Evolutionary conservation across 1,140 invertebrate genomes (phyloP).

Genomic region (Zaprionus tsacasi): DNA sequence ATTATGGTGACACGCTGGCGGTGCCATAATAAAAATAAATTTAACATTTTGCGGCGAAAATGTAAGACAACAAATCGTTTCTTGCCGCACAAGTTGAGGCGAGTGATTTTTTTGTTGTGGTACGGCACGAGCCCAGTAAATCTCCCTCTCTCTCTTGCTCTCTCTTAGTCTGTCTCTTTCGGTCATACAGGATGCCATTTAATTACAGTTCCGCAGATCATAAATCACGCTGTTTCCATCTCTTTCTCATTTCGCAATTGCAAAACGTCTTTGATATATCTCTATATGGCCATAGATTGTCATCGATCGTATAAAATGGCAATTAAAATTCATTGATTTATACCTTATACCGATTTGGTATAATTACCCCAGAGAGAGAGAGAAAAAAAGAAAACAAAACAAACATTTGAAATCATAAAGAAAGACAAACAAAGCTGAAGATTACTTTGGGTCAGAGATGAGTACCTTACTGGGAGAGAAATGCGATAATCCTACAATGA

Average conservation of each 20-base stretch:
- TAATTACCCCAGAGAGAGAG: not conserved
- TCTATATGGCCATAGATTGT: slow-evolving; percentile 4
- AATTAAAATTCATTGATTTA: slow-evolving; percentile 23
- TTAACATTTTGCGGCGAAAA: slow-evolving; percentile 42
- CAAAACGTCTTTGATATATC: slow-evolving; percentile 22
- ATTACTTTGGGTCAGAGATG: not conserved
- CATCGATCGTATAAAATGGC: slow-evolving; percentile 4
- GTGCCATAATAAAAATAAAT: slow-evolving; percentile 62
- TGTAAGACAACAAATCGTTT: slow-evolving; percentile 37
- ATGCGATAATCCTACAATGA: not conserved
- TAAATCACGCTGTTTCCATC: slow-evolving; percentile 54
- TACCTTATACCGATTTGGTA: not conserved
- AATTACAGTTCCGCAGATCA: slow-evolving; percentile 50
- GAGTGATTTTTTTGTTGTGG: slow-evolving; percentile 1
- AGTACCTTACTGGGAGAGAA: not conserved
- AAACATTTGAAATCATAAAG: not conserved
- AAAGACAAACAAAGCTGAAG: not conserved
- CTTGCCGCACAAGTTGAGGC: slow-evolving; percentile 13
- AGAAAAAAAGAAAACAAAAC: not conserved
- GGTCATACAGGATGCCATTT: slow-evolving; percentile 41
- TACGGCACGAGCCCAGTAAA: slow-evolving; percentile 49
- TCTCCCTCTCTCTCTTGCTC: not conserved
- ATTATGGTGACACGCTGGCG: slow-evolving; percentile 48
- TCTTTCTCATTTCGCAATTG: slow-evolving; percentile 40
- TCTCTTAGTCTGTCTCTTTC: not conserved